A percentile compares a stretch with the other conserved stretches of the same genome.
Evolutionary conservation across 2,797 vertebrate species (phyloP).

Genomic region (Sebastes melanostomus): DNA sequence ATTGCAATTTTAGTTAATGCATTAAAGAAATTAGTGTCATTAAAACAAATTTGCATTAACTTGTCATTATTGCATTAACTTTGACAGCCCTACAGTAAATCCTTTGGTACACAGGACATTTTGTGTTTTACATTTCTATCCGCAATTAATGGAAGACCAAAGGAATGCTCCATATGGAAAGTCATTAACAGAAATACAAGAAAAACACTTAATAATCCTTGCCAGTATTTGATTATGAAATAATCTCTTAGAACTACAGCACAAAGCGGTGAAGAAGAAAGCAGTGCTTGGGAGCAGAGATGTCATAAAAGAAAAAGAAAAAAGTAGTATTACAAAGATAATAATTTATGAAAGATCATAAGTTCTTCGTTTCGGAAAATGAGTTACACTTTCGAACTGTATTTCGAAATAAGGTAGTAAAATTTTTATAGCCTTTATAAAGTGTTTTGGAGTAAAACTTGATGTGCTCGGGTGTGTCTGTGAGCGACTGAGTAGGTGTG

Average conservation of each 20-base stretch:
- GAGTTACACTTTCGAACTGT: background rate
- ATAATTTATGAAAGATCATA: background rate
- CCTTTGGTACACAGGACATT: background rate
- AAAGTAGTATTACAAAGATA: background rate
- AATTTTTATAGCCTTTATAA: slow-evolving; percentile 4
- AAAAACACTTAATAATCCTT: background rate
- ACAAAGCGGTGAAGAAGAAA: background rate
- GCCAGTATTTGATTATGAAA: background rate
- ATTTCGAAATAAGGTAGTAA: background rate
- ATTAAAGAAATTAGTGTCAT: no score
- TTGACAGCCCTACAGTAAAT: no score
- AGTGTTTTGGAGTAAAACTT: slow-evolving; percentile 15
- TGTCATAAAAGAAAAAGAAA: background rate
- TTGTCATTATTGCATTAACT: no score
- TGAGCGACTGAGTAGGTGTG: slow-evolving; percentile 37
- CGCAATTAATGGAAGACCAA: background rate
- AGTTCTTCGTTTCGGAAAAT: background rate
- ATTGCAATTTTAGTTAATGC: no score
- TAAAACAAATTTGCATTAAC: no score
- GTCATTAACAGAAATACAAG: background rate
- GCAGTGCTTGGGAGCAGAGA: background rate
- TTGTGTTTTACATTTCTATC: background rate
- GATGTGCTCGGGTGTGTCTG: slow-evolving; percentile 10
- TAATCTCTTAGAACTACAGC: background rate
- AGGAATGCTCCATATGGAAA: background rate